A percentile compares a stretch with the other conserved stretches of the same genome.
phyloP scores from a whole-genome alignment of 2,113 vertebrate genomes.

The Aldabrachelys gigantea region DNA sequence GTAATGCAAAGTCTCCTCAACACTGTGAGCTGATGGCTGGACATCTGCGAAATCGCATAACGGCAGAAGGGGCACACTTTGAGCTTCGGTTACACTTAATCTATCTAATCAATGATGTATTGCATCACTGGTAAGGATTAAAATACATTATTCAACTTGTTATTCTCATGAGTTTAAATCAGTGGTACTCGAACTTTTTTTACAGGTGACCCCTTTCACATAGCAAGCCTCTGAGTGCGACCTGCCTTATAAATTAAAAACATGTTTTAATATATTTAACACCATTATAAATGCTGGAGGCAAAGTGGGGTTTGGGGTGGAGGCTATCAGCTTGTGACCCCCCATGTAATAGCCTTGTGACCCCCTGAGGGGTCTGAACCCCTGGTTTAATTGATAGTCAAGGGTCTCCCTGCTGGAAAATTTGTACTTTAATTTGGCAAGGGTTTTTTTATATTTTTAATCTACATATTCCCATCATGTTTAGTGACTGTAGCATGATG shows the following conservation, averaged over 20 bases:
- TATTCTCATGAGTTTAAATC: background rate
- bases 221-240: no score
- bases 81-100: conserved; percentile 96
- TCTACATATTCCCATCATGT: fast-evolving
- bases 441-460: background rate
- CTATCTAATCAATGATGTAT: conserved; percentile 95
- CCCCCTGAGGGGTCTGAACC: no score
- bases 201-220: no score
- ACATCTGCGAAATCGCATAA: conserved; percentile 95
- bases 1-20: conserved; percentile 90
- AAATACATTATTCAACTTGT: fast-evolving
- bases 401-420: fast-evolving
- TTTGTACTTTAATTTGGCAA: fast-evolving
- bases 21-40: conserved; percentile 96
- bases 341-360: no score
- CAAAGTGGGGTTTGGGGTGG: no score
- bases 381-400: background rate
- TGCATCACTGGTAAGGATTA: conserved; percentile 92
- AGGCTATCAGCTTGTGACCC: no score
- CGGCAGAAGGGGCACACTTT: conserved; percentile 88
- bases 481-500: background rate
- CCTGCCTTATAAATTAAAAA: no score
- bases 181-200: no score
- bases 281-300: no score
- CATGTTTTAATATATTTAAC: no score